Evolutionary conservation across 2,797 vertebrate genomes (phyloP).

Genomic region (Rhinella marina): DNA sequence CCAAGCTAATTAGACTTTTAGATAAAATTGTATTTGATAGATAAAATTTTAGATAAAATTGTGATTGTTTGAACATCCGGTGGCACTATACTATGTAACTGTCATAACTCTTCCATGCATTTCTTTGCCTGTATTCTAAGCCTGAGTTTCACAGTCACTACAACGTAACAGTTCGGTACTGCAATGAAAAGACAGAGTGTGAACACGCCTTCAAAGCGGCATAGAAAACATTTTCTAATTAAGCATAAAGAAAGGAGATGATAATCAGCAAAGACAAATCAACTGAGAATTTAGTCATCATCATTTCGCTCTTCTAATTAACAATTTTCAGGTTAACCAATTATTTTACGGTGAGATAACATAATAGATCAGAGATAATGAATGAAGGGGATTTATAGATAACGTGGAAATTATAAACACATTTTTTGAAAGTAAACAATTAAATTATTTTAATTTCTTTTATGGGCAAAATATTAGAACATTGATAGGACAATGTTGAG

Average conservation of each 20-base stretch:
- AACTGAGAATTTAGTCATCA: conserved; percentile 25
- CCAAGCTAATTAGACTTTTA: too few species aligned
- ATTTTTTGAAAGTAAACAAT: neutral
- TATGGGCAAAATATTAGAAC: too few species aligned
- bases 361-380: conserved; percentile 31
- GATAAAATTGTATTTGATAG: too few species aligned
- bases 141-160: neutral
- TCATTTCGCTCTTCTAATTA: conserved; percentile 29
- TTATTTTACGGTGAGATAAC: conserved; percentile 14
- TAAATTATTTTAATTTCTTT: too few species aligned
- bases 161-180: neutral
- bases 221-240: conserved; percentile 41
- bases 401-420: neutral
- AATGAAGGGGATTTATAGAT: neutral
- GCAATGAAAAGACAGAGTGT: neutral
- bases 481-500: too few species aligned
- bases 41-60: too few species aligned
- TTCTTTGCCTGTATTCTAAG: neutral
- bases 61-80: too few species aligned
- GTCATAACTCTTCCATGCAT: neutral
- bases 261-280: conserved; percentile 32
- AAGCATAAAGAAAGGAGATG: conserved; percentile 11
- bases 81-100: too few species aligned
- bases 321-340: conserved; percentile 21
- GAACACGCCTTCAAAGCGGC: conserved; percentile 12